phyloP scores from a whole-genome alignment of 2,113 vertebrate species.

The Colistium nudipinnis region DNA sequence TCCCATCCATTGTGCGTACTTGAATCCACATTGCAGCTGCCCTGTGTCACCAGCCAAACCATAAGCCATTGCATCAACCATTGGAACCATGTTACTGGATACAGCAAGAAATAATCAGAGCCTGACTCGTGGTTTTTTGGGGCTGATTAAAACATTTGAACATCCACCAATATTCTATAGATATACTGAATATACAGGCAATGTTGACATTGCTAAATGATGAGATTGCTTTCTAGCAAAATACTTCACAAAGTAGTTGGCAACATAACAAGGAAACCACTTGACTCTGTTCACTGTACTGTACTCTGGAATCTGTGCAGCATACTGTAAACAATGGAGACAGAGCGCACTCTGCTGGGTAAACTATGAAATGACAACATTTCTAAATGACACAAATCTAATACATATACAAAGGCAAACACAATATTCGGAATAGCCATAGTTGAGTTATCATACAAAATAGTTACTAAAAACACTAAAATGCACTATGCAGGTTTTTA shows the following conservation, averaged over 20 bases:
- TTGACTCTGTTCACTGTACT: neutral
- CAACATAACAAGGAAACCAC: neutral
- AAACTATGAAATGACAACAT: neutral
- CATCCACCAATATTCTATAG: too few species aligned
- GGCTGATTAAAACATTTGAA: neutral
- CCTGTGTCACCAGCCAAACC: conserved; percentile 51
- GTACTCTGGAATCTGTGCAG: neutral
- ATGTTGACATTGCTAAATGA: too few species aligned
- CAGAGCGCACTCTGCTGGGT: neutral
- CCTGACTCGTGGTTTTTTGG: neutral
- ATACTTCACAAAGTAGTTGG: neutral
- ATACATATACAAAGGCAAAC: too few species aligned
- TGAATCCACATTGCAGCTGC: conserved; percentile 96
- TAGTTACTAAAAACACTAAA: too few species aligned
- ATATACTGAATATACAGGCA: too few species aligned
- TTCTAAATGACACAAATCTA: neutral
- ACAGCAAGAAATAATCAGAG: neutral
- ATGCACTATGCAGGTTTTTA: too few species aligned
- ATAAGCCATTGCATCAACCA: neutral
- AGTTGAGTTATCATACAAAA: too few species aligned
- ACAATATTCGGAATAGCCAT: too few species aligned
- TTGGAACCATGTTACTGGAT: neutral
- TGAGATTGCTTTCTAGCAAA: too few species aligned
- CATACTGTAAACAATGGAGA: neutral
- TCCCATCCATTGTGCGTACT: conserved; percentile 97